Evolutionary conservation across 2,888 invertebrate species (phyloP).

Genomic region (Lumbricus terrestris): DNA sequence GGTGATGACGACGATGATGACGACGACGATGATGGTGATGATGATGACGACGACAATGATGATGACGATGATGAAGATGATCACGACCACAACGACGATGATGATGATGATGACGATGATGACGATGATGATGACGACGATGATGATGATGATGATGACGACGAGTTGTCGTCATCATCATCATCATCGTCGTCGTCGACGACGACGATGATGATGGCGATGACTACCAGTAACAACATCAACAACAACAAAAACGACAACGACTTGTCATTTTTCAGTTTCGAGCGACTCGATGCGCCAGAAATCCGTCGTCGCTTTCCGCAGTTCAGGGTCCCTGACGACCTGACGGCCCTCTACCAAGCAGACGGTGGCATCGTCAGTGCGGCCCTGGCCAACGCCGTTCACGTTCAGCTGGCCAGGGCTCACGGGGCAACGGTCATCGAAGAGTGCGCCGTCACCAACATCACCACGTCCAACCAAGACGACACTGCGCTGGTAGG

Average conservation of each 20-base stretch:
- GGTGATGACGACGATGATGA: not conserved
- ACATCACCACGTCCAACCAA: slow-evolving; percentile 38
- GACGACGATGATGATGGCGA: not conserved
- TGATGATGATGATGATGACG: too few relatives aligned
- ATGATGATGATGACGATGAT: not conserved
- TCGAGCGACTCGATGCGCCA: slow-evolving; percentile 42
- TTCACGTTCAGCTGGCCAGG: slow-evolving; percentile 53
- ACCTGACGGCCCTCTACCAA: slow-evolving; percentile 47
- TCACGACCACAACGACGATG: not conserved
- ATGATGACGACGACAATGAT: too few relatives aligned
- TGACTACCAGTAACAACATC: too few relatives aligned
- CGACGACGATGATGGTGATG: not conserved
- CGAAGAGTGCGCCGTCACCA: slow-evolving; percentile 49
- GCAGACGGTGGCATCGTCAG: slow-evolving; percentile 54
- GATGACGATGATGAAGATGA: not conserved
- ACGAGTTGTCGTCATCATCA: too few relatives aligned
- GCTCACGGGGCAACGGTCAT: slow-evolving; percentile 50
- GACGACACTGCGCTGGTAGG: slow-evolving; percentile 40
- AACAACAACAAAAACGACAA: too few relatives aligned
- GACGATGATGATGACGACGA: not conserved
- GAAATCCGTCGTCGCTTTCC: slow-evolving; percentile 44
- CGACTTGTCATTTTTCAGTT: slow-evolving; percentile 41
- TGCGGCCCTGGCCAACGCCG: slow-evolving; percentile 51
- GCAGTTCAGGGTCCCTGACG: slow-evolving; percentile 45
- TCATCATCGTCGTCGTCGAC: too few relatives aligned